A percentile compares a stretch with the other conserved stretches of the same genome.
Evolutionary conservation across 2,797 vertebrate species (phyloP).

Genomic region (Gila robusta): DNA sequence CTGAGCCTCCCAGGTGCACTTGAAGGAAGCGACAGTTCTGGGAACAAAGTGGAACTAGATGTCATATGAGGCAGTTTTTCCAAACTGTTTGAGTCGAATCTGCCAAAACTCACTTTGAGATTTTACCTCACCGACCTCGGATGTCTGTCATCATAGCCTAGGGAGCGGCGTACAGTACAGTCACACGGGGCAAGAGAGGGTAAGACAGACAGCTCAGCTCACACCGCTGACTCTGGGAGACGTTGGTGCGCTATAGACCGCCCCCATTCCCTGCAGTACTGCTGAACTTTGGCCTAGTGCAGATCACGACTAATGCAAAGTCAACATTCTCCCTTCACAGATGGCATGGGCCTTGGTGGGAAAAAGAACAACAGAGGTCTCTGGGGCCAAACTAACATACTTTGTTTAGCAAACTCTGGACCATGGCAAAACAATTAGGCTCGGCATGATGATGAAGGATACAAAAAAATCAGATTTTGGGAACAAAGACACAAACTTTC

Average conservation of each 20-base stretch:
- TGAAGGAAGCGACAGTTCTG: background rate
- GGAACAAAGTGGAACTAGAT: constrained; percentile 32
- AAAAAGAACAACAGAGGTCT: constrained; percentile 33
- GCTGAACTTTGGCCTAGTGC: constrained; percentile 20
- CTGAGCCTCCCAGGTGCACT: background rate
- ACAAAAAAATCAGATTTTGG: background rate
- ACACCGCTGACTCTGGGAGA: constrained; percentile 7
- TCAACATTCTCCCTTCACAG: constrained; percentile 43
- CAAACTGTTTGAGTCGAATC: constrained; percentile 27
- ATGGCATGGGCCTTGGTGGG: constrained; percentile 7
- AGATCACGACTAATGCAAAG: constrained; percentile 42
- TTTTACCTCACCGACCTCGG: constrained; percentile 9
- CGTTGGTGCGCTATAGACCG: background rate
- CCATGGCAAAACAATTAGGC: constrained; percentile 21
- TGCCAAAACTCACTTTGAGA: constrained; percentile 32
- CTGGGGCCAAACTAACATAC: constrained; percentile 20
- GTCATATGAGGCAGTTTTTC: background rate
- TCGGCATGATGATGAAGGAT: background rate
- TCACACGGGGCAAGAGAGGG: background rate
- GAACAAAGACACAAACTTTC: background rate
- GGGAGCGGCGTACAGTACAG: background rate
- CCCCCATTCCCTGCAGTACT: background rate
- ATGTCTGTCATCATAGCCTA: constrained; percentile 15
- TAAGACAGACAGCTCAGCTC: constrained; percentile 21
- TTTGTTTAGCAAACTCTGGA: constrained; percentile 39